Conservation (phyloP, 2,888 invertebrate genomes). For the Scaptomyza reducta region DNA sequence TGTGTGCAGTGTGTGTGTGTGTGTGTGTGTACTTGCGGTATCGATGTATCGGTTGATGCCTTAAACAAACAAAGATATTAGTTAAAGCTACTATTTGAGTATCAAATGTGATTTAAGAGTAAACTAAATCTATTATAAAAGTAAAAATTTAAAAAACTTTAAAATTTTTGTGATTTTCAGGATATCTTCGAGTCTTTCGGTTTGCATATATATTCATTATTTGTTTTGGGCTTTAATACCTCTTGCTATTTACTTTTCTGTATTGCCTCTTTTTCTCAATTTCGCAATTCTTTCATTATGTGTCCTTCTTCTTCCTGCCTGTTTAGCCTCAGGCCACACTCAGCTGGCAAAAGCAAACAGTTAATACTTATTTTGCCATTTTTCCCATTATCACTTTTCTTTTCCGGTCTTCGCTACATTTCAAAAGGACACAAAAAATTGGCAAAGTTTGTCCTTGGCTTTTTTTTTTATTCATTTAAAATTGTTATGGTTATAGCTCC, state of each 20-base stretch:
- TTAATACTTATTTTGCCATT: slow-evolving; percentile 18
- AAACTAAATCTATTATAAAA: too few species aligned
- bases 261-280: not conserved
- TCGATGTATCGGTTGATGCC: not conserved
- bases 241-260: slow-evolving; percentile 8
- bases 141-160: too few species aligned
- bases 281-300: slow-evolving; percentile 11
- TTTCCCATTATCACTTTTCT: slow-evolving; percentile 26
- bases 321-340: slow-evolving; percentile 12
- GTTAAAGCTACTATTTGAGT: not conserved
- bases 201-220: not conserved
- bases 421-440: slow-evolving; percentile 2
- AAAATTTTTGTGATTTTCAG: too few species aligned
- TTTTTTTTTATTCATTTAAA: not conserved
- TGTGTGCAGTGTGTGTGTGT: not conserved
- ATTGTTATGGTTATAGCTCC: not conserved
- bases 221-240: not conserved
- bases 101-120: not conserved
- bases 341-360: slow-evolving; percentile 1
- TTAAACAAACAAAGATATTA: not conserved
- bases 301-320: not conserved
- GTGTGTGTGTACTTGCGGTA: slow-evolving; percentile 5
- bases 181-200: not conserved
- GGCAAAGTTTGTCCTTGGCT: slow-evolving; percentile 4
- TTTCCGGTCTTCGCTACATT: not conserved